Percentiles rank a stretch among this genome's conserved stretches.
Evolutionary conservation across 2,888 invertebrate species (phyloP).

Genomic region (Synergus gifuensis): DNA sequence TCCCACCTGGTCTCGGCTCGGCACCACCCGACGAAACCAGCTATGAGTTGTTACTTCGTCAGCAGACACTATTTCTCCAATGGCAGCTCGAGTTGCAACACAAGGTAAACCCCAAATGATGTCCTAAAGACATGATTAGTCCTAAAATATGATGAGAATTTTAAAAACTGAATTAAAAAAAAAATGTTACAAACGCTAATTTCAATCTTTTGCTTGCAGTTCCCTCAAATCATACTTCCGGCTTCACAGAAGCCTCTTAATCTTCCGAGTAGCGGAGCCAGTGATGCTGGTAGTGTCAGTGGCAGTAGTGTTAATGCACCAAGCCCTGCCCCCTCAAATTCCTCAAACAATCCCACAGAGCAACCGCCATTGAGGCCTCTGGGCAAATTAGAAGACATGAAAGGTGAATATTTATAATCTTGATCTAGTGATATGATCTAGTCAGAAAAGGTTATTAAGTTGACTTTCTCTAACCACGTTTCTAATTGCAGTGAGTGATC

Average conservation of each 20-base stretch:
- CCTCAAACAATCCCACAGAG: constrained; percentile 72
- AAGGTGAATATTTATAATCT: constrained; percentile 77
- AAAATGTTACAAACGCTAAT: too few species aligned
- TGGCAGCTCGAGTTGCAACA: constrained; percentile 91
- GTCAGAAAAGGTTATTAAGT: not conserved
- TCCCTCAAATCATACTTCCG: constrained; percentile 90
- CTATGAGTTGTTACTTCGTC: constrained; percentile 94
- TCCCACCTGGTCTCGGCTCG: constrained; percentile 72
- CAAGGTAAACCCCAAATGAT: constrained; percentile 78
- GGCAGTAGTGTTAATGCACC: constrained; percentile 70
- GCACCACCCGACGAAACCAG: constrained; percentile 85
- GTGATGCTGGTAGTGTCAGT: constrained; percentile 77
- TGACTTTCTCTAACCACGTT: constrained; percentile 26
- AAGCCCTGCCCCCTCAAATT: constrained; percentile 73
- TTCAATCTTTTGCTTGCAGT: constrained; percentile 73
- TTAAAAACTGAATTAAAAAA: not conserved
- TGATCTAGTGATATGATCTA: not conserved
- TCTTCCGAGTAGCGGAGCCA: constrained; percentile 69
- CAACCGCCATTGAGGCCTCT: constrained; percentile 77
- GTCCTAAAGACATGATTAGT: too few species aligned
- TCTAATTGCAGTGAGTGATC: constrained; percentile 85
- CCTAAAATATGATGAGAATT: too few species aligned
- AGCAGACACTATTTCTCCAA: constrained; percentile 95
- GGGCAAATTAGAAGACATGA: constrained; percentile 94
- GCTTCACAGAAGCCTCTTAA: constrained; percentile 82